phyloP scores from a whole-genome alignment of 2,113 vertebrate species.

The Potamarius usumacintae region DNA sequence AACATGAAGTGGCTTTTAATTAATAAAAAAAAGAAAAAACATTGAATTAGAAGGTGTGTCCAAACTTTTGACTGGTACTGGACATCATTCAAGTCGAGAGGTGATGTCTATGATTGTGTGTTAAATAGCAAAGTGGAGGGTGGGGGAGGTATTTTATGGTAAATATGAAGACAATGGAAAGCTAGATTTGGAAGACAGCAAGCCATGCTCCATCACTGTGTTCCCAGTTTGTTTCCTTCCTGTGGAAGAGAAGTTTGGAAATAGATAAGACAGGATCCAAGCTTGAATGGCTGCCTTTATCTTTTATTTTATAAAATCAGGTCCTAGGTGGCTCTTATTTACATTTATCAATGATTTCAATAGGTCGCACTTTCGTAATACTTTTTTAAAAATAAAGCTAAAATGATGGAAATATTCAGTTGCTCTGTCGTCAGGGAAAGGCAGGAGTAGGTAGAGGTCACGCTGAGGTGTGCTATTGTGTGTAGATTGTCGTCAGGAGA shows the following conservation, averaged over 20 bases:
- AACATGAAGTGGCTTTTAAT: too few relatives aligned
- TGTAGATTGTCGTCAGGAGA: not conserved
- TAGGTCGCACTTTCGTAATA: not conserved
- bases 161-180: slow-evolving; percentile 4
- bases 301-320: not conserved
- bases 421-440: not conserved
- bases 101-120: not conserved
- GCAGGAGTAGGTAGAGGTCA: slow-evolving; percentile 1
- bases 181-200: not conserved
- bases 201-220: not conserved
- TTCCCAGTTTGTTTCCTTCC: slow-evolving; percentile 26
- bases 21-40: too few relatives aligned
- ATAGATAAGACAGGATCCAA: not conserved
- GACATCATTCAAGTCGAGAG: not conserved
- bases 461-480: not conserved
- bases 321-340: not conserved
- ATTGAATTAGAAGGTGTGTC: too few relatives aligned
- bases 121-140: not conserved
- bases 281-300: not conserved
- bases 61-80: too few relatives aligned
- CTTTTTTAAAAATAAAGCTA: not conserved
- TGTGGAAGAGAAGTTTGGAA: not conserved
- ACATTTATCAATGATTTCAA: not conserved
- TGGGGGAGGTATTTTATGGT: not conserved
- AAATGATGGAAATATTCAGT: not conserved